Conservation (phyloP, 1,140 invertebrate species). For the Lordiphosa mommai region DNA sequence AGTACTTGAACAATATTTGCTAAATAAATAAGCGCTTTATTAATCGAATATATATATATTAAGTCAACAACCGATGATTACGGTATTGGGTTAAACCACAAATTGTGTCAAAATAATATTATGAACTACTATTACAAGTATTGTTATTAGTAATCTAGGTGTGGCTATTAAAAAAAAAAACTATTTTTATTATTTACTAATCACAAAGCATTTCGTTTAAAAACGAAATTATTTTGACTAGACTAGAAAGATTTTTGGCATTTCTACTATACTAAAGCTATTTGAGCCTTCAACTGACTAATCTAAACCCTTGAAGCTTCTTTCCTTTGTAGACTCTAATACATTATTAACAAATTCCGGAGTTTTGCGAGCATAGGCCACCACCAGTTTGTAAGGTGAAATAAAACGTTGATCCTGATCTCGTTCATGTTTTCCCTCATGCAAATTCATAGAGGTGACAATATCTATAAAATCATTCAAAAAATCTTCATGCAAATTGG, state of each 20-base stretch:
- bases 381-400: constrained; percentile 81
- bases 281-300: not conserved
- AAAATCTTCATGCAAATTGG: constrained; percentile 84
- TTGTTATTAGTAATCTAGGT: no score
- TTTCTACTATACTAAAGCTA: not conserved
- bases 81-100: no score
- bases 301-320: constrained; percentile 28
- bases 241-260: constrained; percentile 1
- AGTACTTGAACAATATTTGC: no score
- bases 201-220: not conserved
- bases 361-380: constrained; percentile 81
- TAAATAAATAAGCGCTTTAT: no score
- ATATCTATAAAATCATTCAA: constrained; percentile 82
- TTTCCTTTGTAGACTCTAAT: constrained; percentile 11
- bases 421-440: constrained; percentile 38
- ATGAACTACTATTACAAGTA: no score
- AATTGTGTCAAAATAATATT: no score
- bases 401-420: constrained; percentile 54
- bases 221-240: not conserved
- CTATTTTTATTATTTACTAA: no score
- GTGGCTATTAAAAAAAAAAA: no score
- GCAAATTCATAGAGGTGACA: constrained; percentile 80
- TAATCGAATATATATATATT: no score
- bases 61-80: no score
- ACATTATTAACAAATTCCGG: constrained; percentile 79